Evolutionary conservation across 1,140 invertebrate genomes (phyloP).

Genomic region (Forficula auricularia): DNA sequence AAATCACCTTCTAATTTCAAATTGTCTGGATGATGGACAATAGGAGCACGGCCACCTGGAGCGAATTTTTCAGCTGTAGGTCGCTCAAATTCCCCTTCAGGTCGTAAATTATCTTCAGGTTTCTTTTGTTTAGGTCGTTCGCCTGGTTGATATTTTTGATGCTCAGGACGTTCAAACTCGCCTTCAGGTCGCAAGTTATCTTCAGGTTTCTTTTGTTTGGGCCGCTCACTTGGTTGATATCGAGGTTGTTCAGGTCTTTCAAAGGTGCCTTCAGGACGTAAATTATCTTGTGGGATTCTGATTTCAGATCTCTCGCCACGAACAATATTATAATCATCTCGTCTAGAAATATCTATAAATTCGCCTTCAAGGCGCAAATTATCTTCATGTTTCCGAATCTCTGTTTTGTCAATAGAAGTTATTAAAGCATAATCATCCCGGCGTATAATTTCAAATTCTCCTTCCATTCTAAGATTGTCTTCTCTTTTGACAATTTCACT

Average conservation of each 20-base stretch:
- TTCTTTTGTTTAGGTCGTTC: constrained; percentile 23
- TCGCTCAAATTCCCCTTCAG: constrained; percentile 32
- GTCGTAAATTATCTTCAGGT: constrained; percentile 32
- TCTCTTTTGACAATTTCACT: constrained; percentile 12
- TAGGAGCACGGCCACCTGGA: constrained; percentile 23
- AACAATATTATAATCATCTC: constrained; percentile 20
- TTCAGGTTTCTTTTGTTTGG: constrained; percentile 19
- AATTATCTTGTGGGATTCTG: constrained; percentile 36
- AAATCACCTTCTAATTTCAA: constrained; percentile 32
- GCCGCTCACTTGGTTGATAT: constrained; percentile 20
- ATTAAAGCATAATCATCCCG: constrained; percentile 26
- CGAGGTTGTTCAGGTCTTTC: constrained; percentile 25
- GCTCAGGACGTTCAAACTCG: constrained; percentile 21
- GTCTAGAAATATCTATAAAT: constrained; percentile 25
- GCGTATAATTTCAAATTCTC: constrained; percentile 27
- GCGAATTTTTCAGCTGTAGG: constrained; percentile 20
- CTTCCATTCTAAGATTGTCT: constrained; percentile 38
- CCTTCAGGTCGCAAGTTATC: constrained; percentile 33
- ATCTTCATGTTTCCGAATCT: constrained; percentile 33
- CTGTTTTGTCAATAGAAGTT: constrained; percentile 35
- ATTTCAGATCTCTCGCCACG: constrained; percentile 39
- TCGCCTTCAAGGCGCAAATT: constrained; percentile 46
- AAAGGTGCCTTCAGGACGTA: constrained; percentile 32
- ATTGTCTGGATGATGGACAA: constrained; percentile 34
- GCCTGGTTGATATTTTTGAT: constrained; percentile 18